Evolutionary conservation across 2,113 vertebrate genomes (phyloP), one percentile per base, ranked within the genome.

Genomic region (Proterorhinus semilunaris): DNA sequence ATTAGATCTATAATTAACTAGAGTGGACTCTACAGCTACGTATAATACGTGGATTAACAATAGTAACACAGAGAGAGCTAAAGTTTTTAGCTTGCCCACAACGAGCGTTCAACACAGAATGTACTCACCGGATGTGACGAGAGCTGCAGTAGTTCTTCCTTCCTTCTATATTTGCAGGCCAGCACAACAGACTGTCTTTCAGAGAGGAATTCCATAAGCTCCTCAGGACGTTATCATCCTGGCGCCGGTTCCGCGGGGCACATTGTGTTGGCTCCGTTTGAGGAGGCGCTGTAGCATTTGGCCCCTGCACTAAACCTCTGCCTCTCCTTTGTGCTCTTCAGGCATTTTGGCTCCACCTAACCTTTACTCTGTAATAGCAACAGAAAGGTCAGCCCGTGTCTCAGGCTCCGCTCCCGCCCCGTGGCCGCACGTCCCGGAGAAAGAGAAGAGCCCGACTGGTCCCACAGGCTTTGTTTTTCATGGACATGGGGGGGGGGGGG

Each of bases 381-480:
- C 57, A 53, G 52, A 87, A 89, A 88, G 85, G 88, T 89, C 83
- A 85, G 67, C 74, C 78, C 55, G 75, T 76, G 67, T 76, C 83
- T 80, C 67, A 69, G 21, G 72, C 75, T 80, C 67, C 69, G 74
- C 67, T 64, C 71, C 67, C 72, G 65, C 73, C 69, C 71, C 36
- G 1, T 62, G 65, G 62, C 66, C 74, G 80, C 72, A 66, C 58
- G 74, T 78, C 77, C 72, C 64, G 69, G 52, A 42, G 12, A 57
- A 68, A 12, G 10, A 27, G 16, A 5, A 21, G 16, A 36, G 27
- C 27, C 27, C 27, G 27, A 36, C 27, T 36, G 27, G 27, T 36
- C 27, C 2, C 27, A 36, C 27, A 36, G 2, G 27, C 27, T 36
- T 36, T 36, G 27, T 36, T 36, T 36, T 36, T 36, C 27, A 36